Conservation (phyloP, 2,113 vertebrate species). For the Mesitornis unicolor region DNA sequence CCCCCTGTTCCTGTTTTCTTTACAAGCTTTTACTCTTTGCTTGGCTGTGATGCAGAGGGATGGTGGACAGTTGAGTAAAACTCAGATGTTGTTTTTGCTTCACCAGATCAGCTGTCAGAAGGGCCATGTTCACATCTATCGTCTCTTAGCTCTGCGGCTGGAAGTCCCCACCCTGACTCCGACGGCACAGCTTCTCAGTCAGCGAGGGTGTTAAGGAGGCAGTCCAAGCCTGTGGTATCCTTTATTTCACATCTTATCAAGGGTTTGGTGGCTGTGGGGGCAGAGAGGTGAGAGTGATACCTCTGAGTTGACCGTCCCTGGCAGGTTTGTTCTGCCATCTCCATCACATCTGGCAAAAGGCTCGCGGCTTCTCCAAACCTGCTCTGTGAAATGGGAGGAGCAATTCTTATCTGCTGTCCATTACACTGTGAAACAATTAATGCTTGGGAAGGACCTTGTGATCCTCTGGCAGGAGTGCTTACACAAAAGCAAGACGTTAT, state of each 20-base stretch:
- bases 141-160: slow-evolving; percentile 73
- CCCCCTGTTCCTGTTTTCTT: background rate
- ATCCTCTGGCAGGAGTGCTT: background rate
- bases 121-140: slow-evolving; percentile 82
- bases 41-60: background rate
- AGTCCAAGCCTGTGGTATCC: slow-evolving; percentile 86
- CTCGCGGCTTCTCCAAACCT: background rate
- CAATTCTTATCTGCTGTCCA: background rate
- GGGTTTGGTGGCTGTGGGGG: background rate
- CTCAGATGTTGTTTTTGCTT: background rate
- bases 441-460: background rate
- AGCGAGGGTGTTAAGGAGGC: slow-evolving; percentile 71
- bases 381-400: background rate
- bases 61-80: background rate
- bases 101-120: slow-evolving; percentile 79
- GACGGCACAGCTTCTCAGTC: slow-evolving; percentile 46
- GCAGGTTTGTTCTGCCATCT: background rate
- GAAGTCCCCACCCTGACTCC: slow-evolving; percentile 68
- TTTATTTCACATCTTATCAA: background rate
- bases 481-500: background rate
- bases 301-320: rapidly evolving
- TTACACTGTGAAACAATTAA: background rate
- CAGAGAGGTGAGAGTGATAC: background rate
- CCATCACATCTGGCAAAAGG: background rate
- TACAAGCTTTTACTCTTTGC: background rate